Conservation (phyloP, 2,888 invertebrate species). For the Hypena proboscidalis region DNA sequence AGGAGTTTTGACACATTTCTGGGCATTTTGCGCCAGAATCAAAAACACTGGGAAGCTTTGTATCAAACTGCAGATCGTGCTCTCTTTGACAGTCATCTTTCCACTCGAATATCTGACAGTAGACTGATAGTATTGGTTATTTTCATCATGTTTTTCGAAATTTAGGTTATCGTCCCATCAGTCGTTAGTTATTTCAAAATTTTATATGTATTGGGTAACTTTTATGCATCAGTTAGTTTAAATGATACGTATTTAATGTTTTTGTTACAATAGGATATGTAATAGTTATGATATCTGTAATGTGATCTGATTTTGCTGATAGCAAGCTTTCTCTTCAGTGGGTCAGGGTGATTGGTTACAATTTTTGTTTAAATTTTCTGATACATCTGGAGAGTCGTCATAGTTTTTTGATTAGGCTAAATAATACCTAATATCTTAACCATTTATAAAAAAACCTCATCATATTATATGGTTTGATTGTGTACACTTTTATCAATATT, state of each 20-base stretch:
- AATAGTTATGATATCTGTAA: constrained; percentile 3
- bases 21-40: constrained; percentile 72
- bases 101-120: constrained; percentile 6
- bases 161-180: constrained; percentile 53
- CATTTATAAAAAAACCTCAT: too few species aligned
- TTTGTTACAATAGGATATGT: neutral
- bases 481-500: too few species aligned
- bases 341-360: constrained; percentile 1
- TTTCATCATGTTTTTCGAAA: constrained; percentile 18
- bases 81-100: constrained; percentile 67
- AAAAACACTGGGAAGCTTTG: constrained; percentile 73
- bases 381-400: neutral
- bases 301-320: constrained; percentile 5
- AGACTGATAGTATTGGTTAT: constrained; percentile 29
- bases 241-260: constrained; percentile 2
- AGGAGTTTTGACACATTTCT: constrained; percentile 69
- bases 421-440: too few species aligned
- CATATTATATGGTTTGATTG: too few species aligned
- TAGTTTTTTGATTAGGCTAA: neutral
- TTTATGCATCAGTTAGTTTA: constrained; percentile 13
- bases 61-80: constrained; percentile 67
- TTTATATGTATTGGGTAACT: constrained; percentile 27
- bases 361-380: too few species aligned
- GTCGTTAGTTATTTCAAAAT: constrained; percentile 33
- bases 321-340: constrained; percentile 6